Percentiles rank a stretch among this genome's conserved stretches.
phyloP scores from a whole-genome alignment of 2,113 vertebrate genomes.

The Chionomys nivalis region DNA sequence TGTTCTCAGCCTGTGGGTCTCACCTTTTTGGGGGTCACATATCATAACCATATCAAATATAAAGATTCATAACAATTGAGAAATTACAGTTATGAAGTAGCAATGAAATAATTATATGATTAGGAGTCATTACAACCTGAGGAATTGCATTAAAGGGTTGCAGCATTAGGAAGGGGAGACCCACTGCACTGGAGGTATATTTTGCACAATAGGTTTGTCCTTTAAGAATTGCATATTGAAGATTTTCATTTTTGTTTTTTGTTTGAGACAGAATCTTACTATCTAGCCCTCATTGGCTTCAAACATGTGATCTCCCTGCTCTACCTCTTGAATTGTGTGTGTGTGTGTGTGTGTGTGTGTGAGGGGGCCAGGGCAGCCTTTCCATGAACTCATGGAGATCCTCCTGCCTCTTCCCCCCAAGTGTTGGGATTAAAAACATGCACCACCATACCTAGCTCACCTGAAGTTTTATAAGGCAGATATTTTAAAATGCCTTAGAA shows the following conservation, averaged over 20 bases:
- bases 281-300: background rate
- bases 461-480: background rate
- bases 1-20: background rate
- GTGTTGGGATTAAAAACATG: background rate
- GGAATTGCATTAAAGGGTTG: background rate
- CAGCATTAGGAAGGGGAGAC: background rate
- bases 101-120: background rate
- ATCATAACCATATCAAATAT: background rate
- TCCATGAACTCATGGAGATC: background rate
- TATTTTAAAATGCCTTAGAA: conserved; percentile 47
- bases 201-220: background rate
- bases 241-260: background rate
- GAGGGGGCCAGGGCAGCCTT: background rate
- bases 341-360: background rate
- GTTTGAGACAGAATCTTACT: background rate
- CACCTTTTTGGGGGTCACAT: background rate
- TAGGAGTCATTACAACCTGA: background rate
- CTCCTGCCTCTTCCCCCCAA: background rate
- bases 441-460: background rate
- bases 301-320: background rate
- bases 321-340: background rate
- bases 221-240: background rate
- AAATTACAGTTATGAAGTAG: background rate
- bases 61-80: background rate
- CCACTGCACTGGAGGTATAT: background rate